Percentiles rank a stretch among this genome's conserved stretches.
phyloP scores from a whole-genome alignment of 1,140 invertebrate species.

The Eumaeus atala region DNA sequence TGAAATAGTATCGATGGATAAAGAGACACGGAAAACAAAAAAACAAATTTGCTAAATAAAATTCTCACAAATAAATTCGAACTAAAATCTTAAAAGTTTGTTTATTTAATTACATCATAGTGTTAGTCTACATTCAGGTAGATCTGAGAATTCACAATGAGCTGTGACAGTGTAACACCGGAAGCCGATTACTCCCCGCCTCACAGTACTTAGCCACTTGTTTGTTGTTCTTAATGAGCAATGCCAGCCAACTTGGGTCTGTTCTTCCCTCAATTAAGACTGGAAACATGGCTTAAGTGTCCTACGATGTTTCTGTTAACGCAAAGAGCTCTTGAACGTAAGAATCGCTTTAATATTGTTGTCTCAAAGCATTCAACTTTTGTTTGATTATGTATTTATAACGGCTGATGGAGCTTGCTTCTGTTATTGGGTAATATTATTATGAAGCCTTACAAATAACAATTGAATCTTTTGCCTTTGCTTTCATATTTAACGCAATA shows the following conservation, averaged over 20 bases:
- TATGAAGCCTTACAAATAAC: too few species aligned
- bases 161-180: slow-evolving; percentile 33
- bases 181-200: slow-evolving; percentile 51
- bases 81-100: too few species aligned
- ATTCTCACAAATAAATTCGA: too few species aligned
- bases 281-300: slow-evolving; percentile 54
- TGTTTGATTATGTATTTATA: too few species aligned
- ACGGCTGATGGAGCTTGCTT: too few species aligned
- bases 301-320: slow-evolving; percentile 24
- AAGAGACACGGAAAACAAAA: too few species aligned
- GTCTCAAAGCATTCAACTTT: not conserved
- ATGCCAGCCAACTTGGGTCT: slow-evolving; percentile 59
- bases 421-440: too few species aligned
- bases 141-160: slow-evolving; percentile 30
- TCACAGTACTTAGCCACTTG: slow-evolving; percentile 61
- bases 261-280: slow-evolving; percentile 67
- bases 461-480: too few species aligned
- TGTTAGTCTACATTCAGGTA: slow-evolving; percentile 31
- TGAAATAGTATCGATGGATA: too few species aligned
- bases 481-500: too few species aligned
- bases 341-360: too few species aligned
- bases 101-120: slow-evolving; percentile 10
- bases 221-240: slow-evolving; percentile 71
- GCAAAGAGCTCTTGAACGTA: slow-evolving; percentile 27
- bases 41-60: too few species aligned